These are phyloP conservation scores for Stramonita haemastoma DNA, from an alignment of 2,888 invertebrate species.

Conservation along the genomic window DNA sequence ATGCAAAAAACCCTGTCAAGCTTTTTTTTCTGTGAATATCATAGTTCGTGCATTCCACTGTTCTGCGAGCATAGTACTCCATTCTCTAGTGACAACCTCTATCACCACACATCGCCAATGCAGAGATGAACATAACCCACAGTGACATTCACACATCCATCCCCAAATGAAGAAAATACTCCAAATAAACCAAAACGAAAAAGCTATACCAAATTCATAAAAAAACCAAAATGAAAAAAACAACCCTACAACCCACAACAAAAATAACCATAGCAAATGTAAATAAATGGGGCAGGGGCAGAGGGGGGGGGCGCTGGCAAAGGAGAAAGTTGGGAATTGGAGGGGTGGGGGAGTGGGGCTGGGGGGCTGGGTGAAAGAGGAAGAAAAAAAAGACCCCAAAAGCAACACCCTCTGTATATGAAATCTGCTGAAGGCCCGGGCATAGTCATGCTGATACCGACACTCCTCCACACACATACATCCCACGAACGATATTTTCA, in stretches of 20 bases:
- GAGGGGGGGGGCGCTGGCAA: neutral
- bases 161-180: neutral
- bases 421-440: neutral
- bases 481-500: conserved; percentile 29
- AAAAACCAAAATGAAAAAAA: neutral
- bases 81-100: neutral
- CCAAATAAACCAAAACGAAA: neutral
- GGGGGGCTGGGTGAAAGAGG: neutral
- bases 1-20: too few species aligned
- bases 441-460: neutral
- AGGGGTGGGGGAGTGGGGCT: too few species aligned
- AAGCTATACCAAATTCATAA: neutral
- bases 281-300: neutral
- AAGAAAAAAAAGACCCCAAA: neutral
- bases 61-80: neutral
- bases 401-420: neutral
- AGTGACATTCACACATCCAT: conserved; percentile 5
- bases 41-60: neutral
- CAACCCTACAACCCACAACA: neutral
- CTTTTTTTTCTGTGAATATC: too few species aligned
- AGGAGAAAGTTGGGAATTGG: neutral
- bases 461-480: neutral
- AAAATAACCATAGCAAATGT: neutral
- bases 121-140: neutral
- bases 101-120: neutral